Evolutionary conservation across 2,113 vertebrate species (phyloP), one percentile per base, ranked within the genome.

Genomic region (Malurus melanocephalus): DNA sequence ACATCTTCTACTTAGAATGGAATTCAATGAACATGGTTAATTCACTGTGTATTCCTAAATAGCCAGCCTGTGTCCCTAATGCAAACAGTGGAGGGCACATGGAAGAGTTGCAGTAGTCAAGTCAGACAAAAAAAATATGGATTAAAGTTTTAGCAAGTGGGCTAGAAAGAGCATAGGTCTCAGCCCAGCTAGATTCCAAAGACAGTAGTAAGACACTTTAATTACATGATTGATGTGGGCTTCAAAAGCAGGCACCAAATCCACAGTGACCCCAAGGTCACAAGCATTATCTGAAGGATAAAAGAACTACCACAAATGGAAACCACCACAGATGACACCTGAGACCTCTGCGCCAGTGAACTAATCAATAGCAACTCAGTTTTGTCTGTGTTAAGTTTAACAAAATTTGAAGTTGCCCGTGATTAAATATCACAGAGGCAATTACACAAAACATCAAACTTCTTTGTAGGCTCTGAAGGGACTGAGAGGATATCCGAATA

Each of bases 231-330:
- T 95, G 95, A 96, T 96, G 95, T 87, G 51, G 66, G 80, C 94
- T 96, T 96, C 95, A 96, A 94, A 96, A 95, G 95, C 95, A 96
- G 94, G 90, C 90, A 94, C 66, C 15, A 48, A 94, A 96, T 95
- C 88, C 79, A 87, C 88, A 21, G 78, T 95, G 94, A 96, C 94
- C 91, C 80, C 65, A 71, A 81, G 90, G 76, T 96, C 94, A 96
- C 89, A 91, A 92, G 95, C 92, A 93, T 96, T 96, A 96, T 95
- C 93, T 94, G 90, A 94, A 92, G 94, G 89, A 96, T 96, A 95
- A 96, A 96, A 96, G 93, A 92, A 91, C 92, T 89, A 96, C 89
- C 90, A 96, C 94, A 95, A 96, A 96, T 95, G 94, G 91, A 96
- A 96, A 96, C 89, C 85, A 89, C 94, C 89, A 89, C 77, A 66